phyloP scores from a whole-genome alignment of 2,113 vertebrate species.

The Taxidea taxus region DNA sequence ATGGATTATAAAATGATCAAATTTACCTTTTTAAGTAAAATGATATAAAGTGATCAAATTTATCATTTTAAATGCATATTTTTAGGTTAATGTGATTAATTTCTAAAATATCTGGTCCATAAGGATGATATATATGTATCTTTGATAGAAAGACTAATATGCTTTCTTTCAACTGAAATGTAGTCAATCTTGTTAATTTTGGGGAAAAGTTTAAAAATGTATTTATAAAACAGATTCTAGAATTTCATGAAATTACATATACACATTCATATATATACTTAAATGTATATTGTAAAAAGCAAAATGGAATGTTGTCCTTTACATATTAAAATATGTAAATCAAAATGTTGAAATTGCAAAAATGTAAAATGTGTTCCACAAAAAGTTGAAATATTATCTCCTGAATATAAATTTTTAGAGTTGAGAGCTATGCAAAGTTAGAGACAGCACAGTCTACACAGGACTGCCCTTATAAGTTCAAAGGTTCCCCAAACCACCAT shows the following conservation, averaged over 20 bases:
- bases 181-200: neutral
- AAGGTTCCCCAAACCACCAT: neutral
- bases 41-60: neutral
- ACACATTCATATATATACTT: neutral
- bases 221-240: slow-evolving; percentile 19
- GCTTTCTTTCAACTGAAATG: neutral
- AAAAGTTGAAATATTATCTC: neutral
- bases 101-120: neutral
- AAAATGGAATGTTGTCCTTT: neutral
- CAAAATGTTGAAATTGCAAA: neutral
- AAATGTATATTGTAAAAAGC: neutral
- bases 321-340: neutral
- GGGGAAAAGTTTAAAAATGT: neutral
- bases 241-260: neutral
- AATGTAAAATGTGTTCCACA: neutral
- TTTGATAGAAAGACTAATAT: neutral
- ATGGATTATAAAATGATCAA: neutral
- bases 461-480: neutral
- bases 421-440: neutral
- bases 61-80: neutral
- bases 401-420: neutral
- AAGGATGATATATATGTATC: neutral
- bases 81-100: neutral
- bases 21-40: neutral
- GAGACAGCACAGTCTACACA: neutral